Evolutionary conservation across 2,888 invertebrate genomes (phyloP).

Genomic region (Acrocera orbiculus): DNA sequence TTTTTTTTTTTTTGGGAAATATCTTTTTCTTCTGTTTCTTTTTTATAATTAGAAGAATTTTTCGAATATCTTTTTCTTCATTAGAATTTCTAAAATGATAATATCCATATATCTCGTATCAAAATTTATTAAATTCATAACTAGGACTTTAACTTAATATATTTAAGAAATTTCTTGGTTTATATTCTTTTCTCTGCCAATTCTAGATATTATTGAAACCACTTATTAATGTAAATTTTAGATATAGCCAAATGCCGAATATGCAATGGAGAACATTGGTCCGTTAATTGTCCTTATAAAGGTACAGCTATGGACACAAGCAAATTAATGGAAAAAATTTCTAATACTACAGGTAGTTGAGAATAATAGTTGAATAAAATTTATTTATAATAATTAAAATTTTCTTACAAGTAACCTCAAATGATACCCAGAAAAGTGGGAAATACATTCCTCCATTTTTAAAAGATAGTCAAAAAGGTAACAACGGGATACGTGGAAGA

Average conservation of each 20-base stretch:
- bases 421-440: constrained; percentile 19
- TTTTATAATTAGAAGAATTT: not conserved
- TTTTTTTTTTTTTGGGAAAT: not conserved
- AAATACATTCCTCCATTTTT: constrained; percentile 81
- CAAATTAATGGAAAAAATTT: constrained; percentile 40
- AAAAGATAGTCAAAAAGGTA: constrained; percentile 67
- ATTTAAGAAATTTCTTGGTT: too few relatives aligned
- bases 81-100: too few relatives aligned
- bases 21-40: constrained; percentile 1
- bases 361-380: too few relatives aligned
- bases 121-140: too few relatives aligned
- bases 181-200: too few relatives aligned
- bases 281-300: constrained; percentile 94
- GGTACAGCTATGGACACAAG: constrained; percentile 62
- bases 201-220: not conserved
- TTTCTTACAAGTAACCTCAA: too few relatives aligned
- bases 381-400: constrained; percentile 1
- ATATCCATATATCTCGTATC: too few relatives aligned
- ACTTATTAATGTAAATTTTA: constrained; percentile 7
- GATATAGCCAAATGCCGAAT: constrained; percentile 58
- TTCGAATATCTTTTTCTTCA: too few relatives aligned
- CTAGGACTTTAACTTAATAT: too few relatives aligned
- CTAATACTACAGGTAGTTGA: constrained; percentile 29
- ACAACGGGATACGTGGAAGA: constrained; percentile 45
- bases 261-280: constrained; percentile 96